These are phyloP conservation scores for Rhombomys opimus DNA, from an alignment of 2,113 vertebrate species.

Conservation along the genomic window DNA sequence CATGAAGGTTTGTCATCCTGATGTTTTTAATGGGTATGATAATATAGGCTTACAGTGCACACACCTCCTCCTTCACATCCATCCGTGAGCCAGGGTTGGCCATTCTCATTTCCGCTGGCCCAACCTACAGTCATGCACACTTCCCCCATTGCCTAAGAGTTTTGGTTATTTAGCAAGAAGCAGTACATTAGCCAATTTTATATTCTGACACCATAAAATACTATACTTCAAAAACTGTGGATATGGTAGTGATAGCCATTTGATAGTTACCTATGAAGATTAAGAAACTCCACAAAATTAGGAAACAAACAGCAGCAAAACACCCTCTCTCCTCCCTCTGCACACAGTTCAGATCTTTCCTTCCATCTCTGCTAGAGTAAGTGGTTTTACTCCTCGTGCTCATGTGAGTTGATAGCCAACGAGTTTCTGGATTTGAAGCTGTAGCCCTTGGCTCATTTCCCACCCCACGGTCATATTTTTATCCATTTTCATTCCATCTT, in stretches of 20 bases:
- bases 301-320: background rate
- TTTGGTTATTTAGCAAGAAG: constrained; percentile 7
- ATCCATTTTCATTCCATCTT: rapidly evolving
- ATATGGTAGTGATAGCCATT: background rate
- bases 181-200: background rate
- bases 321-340: rapidly evolving
- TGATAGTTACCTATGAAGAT: background rate
- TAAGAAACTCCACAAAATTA: background rate
- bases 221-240: background rate
- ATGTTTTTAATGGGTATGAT: background rate
- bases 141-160: background rate
- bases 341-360: background rate
- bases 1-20: too few species aligned
- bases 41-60: rapidly evolving
- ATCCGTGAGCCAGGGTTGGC: rapidly evolving
- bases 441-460: background rate
- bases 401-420: rapidly evolving
- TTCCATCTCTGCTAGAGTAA: background rate
- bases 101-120: too few species aligned
- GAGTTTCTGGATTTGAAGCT: background rate
- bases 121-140: background rate
- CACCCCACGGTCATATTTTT: rapidly evolving
- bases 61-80: background rate
- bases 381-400: background rate
- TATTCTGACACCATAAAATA: background rate